A percentile compares a stretch with the other conserved stretches of the same genome.
These are phyloP conservation scores for Choristoneura fumiferana DNA, from an alignment of 1,140 invertebrate genomes.

Conservation along the genomic window DNA sequence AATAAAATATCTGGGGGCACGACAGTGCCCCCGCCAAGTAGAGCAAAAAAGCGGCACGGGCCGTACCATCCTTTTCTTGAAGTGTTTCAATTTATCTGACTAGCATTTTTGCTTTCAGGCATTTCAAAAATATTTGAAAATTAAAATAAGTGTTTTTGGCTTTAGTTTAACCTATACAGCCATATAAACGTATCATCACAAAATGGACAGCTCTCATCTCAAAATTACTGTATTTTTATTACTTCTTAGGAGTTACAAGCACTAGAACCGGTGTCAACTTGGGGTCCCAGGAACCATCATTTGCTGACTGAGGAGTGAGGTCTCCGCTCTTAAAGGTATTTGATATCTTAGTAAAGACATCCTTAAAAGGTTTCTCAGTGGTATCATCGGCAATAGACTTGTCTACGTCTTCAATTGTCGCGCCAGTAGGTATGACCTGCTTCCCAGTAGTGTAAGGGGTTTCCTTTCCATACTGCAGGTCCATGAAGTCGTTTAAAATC, in stretches of 20 bases:
- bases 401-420: conserved; percentile 54
- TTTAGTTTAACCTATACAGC: too few relatives aligned
- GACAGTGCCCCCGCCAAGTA: too few relatives aligned
- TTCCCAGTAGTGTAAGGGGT: conserved; percentile 67
- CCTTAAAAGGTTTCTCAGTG: conserved; percentile 47
- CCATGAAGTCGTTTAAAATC: conserved; percentile 67
- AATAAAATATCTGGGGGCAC: too few relatives aligned
- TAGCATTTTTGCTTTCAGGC: too few relatives aligned
- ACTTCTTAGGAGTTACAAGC: conserved; percentile 51
- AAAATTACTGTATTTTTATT: not conserved
- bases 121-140: too few relatives aligned
- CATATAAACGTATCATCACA: conserved; percentile 23
- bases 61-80: too few relatives aligned
- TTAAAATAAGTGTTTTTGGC: too few relatives aligned
- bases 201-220: not conserved
- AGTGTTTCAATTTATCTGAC: too few relatives aligned
- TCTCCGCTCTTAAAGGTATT: conserved; percentile 56
- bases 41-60: too few relatives aligned
- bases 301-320: conserved; percentile 43
- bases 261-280: conserved; percentile 59
- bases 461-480: conserved; percentile 55
- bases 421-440: conserved; percentile 46
- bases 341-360: conserved; percentile 53
- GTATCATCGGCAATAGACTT: conserved; percentile 35
- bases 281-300: conserved; percentile 57